Evolutionary conservation across 2,113 vertebrate genomes (phyloP), one percentile per base, ranked within the genome.

Genomic region (Sorex araneus): DNA sequence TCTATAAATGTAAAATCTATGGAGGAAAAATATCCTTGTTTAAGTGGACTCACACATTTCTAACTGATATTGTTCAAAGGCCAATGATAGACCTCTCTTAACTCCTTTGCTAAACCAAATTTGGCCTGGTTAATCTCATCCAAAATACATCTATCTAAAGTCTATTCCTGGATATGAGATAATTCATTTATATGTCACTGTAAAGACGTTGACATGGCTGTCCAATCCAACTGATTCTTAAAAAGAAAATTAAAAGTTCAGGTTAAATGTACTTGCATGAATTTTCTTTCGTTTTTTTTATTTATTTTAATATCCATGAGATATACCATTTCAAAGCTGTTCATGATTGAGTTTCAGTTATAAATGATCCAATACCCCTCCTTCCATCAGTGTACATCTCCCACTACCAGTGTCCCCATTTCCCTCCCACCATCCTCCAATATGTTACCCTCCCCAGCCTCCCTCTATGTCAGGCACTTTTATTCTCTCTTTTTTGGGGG

Each of bases 121-220:
- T 80, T 70, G 84, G 67, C 1, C 15, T 92, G 28, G 0, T 71
- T 13, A 19, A 13, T 19, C 40, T n/a, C 28, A 92, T 67, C 91
- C 18, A 76, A 93, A 91, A 94, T 9, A 74, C 78, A 78, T 57
- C 28, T n/a, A n/a, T n/a, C n/a, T n/a, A n/a, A n/a, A n/a, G 94
- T 80, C 1, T 32, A 28, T 15, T 89, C 40, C 70, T n/a, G 11
- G 80, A 75, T 71, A 54, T 94, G 92, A 89, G 43, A 64, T 57
- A 92, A 96, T 25, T 77, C 43, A 86, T 91, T 95, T 93, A 90
- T 77, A 78, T 69, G 64, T 0, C 0, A 84, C 23, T 60, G 27
- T 0, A 0, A 69, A 19, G 67, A 78, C 88, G 92, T 79, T 67
- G 57, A 76, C 16, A 45, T 71, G 78, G 28, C 40, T n/a, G 1